phyloP scores from a whole-genome alignment of 2,113 vertebrate genomes.

The Sceloporus tristichus region DNA sequence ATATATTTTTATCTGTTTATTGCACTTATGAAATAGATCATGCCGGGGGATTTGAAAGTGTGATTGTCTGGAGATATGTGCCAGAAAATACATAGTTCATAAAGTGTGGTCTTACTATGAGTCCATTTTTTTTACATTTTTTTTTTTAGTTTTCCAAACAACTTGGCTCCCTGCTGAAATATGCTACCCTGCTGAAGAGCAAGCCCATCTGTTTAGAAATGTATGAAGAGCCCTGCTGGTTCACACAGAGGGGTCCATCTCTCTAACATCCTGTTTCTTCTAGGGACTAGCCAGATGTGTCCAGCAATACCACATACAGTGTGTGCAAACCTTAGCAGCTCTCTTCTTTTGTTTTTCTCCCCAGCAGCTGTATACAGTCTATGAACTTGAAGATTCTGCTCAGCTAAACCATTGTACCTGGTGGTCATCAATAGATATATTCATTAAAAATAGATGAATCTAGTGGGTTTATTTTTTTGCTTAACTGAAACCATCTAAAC shows the following conservation, averaged over 20 bases:
- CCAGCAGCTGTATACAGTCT: background rate
- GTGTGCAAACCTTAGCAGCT: background rate
- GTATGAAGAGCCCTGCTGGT: background rate
- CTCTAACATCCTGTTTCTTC: background rate
- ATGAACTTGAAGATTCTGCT: background rate
- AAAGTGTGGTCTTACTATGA: no score
- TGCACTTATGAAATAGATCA: no score
- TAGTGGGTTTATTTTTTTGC: background rate
- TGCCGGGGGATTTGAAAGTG: no score
- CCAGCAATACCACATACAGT: background rate
- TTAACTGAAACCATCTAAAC: background rate
- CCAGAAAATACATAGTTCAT: no score
- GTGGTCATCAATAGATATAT: background rate
- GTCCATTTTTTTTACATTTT: no score
- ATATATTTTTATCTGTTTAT: no score
- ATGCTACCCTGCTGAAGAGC: no score
- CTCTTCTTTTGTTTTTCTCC: background rate
- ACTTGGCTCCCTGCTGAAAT: no score
- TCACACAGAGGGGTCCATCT: background rate
- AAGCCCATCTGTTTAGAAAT: background rate
- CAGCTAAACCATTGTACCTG: background rate
- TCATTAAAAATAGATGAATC: background rate
- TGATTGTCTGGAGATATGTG: no score
- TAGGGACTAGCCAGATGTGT: background rate
- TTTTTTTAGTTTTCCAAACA: no score